Base-by-base conservation (phyloP, 2,888 invertebrate genomes). In the Pedicia rivosa region DNA sequence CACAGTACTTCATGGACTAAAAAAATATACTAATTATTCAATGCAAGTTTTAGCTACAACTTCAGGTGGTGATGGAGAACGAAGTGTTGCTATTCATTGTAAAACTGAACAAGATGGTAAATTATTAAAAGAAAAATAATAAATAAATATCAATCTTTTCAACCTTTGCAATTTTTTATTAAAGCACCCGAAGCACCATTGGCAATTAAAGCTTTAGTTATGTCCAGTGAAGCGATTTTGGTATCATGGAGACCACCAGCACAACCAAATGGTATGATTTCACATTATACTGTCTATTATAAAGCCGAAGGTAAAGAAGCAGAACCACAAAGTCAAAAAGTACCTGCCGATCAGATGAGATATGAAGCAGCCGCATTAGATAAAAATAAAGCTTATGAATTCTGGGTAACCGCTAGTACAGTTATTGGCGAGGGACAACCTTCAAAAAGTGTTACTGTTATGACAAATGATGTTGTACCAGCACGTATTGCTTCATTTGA, bases 11-110 rank as follows among this genome's bases (percentile, higher is more conserved):
- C 88, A 88, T 54, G 88, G 88, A 36, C 68, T 95, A 37, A 84
- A 87, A 60, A 91, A 91, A 59, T 92, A 79, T 64, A 94, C 92
- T 3, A 94, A 95, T 64, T 95, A 94, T 63, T 92, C 90, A 40
- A 87, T 95, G 77, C 90, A 92, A 68, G 90, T 95, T 22, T 64
- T 92, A 48, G 91, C 94, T 15, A 92, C 81, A 51, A 94, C 94
- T 6, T 81, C 90, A 39, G 92, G 90, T 44, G 95, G 95, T 9
- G 92, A 94, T 58, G 92, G 94, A 43, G 90, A 90, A 31, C 75
- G 87, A 47, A 62, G 62, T 47, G 49, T 51, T n/a, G 48, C 62
- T 40, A 86, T 92, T 48, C 87, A 87, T 59, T 90, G 92, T 57
- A 83, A 83, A 64, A 94, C 94, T 35, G 87, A 90, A 67, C 91